Evolutionary conservation across 2,888 invertebrate species (phyloP), one percentile per base, ranked within the genome.

Genomic region (Acanthococcus lagerstroemiae): DNA sequence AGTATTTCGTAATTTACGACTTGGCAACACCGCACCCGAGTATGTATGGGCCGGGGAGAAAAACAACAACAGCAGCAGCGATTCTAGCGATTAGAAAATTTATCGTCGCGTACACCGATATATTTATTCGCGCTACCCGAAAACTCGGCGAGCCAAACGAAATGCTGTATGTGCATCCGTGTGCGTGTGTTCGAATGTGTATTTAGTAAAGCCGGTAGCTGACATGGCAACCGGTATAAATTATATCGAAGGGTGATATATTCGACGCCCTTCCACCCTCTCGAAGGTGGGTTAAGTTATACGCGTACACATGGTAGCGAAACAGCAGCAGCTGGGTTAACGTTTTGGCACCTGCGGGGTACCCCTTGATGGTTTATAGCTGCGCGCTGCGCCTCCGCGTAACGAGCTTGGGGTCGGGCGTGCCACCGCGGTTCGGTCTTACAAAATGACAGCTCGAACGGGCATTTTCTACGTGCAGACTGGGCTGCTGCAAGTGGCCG

Each of bases 271-370:
- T 58, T 58, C 58, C 46, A 46, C 44, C 56, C 56, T 58, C 45
- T 24, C 22, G 21, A 50, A 21, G 45, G 58, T 19, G 37, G 58
- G 58, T 45, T 37, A 37, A n/a, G n/a, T n/a, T n/a, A n/a, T n/a
- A n/a, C n/a, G 45, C 37, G 56, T 58, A 58, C 58, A 58, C 58
- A 58, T 58, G 58, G 58, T 45, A 58, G 45, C 45, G 58, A 58
- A 58, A 37, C 37, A 37, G 37, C 58, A 58, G 58, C 58, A 58
- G 58, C 58, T 58, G 58, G 58, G 58, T 58, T 58, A 58, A 58
- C 45, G 45, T 58, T 58, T 58, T 58, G 58, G 58, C 58, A 58
- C 58, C 58, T 58, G 58, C 58, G 58, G 58, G 58, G 45, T n/a
- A 58, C 58, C 58, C 58, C 45, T 58, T 58, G 45, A 37, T 58